Evolutionary conservation across 1,140 invertebrate species (phyloP).

Genomic region (Diachasmimorpha longicaudata): DNA sequence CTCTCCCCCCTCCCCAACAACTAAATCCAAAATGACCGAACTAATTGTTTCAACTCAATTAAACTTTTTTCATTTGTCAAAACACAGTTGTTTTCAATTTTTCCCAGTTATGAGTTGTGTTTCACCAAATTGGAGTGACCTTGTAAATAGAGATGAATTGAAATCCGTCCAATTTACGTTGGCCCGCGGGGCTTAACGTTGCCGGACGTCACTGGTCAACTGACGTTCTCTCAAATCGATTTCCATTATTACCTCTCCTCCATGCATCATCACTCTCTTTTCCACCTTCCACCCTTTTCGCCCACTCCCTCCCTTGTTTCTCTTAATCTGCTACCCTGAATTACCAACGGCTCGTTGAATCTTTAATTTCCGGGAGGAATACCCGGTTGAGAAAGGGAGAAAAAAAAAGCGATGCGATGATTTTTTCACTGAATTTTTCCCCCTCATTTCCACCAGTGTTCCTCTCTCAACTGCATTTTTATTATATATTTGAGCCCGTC

Average conservation of each 20-base stretch:
- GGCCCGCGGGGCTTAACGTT: constrained; percentile 32
- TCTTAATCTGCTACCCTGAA: constrained; percentile 34
- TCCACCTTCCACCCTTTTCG: background rate
- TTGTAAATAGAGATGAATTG: background rate
- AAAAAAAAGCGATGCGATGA: constrained; percentile 20
- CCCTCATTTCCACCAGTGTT: constrained; percentile 11
- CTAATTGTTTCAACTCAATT: background rate
- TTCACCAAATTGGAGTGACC: constrained; percentile 2
- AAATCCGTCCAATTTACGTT: constrained; percentile 17
- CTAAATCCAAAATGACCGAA: background rate
- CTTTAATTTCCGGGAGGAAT: constrained; percentile 49
- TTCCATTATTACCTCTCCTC: constrained; percentile 39
- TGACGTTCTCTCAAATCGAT: constrained; percentile 34
- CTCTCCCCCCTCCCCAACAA: too few relatives aligned
- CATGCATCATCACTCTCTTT: background rate
- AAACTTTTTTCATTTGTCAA: constrained; percentile 7
- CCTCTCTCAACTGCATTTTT: background rate
- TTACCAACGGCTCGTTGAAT: constrained; percentile 51
- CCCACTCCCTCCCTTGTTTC: background rate
- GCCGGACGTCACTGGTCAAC: constrained; percentile 30
- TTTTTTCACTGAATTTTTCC: constrained; percentile 36
- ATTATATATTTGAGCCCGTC: background rate
- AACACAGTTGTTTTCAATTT: background rate
- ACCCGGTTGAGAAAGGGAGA: constrained; percentile 15
- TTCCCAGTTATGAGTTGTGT: background rate